These are phyloP conservation scores for Merodon equestris DNA, from an alignment of 2,888 invertebrate genomes.

Conservation along the genomic window DNA sequence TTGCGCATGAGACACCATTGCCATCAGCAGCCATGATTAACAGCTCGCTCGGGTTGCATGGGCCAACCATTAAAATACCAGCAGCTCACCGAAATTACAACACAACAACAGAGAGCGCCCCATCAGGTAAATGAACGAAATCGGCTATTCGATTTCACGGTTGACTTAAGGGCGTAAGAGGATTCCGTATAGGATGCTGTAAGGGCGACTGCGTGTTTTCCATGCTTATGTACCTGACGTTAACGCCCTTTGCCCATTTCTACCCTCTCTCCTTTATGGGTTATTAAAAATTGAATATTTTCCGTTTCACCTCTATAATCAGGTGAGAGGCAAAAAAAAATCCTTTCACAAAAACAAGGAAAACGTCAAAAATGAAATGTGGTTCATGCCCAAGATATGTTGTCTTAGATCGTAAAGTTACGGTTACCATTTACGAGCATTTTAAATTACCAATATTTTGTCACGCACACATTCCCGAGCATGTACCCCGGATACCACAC, in stretches of 20 bases:
- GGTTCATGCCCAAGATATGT: constrained; percentile 57
- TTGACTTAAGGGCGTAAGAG: background rate
- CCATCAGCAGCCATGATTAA: constrained; percentile 53
- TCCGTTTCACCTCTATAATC: background rate
- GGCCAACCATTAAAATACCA: constrained; percentile 40
- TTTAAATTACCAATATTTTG: constrained; percentile 57
- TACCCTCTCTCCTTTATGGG: background rate
- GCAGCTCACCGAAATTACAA: too few relatives aligned
- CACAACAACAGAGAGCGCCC: too few relatives aligned
- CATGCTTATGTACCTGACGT: too few relatives aligned
- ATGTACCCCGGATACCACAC: background rate
- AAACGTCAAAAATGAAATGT: background rate
- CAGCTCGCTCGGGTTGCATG: constrained; percentile 12
- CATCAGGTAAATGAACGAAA: background rate
- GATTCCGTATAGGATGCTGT: too few relatives aligned
- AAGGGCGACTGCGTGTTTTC: too few relatives aligned
- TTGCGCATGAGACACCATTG: constrained; percentile 39
- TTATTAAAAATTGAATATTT: background rate
- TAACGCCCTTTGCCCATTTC: too few relatives aligned
- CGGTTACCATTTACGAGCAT: constrained; percentile 55
- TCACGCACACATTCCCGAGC: background rate
- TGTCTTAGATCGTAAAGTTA: constrained; percentile 59
- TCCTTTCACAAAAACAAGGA: background rate
- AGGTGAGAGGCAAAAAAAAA: background rate
- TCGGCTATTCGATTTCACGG: constrained; percentile 4